Percentiles rank a stretch among this genome's conserved stretches.
Evolutionary conservation across 2,888 invertebrate genomes (phyloP).

Genomic region (Zonitis immaculata): DNA sequence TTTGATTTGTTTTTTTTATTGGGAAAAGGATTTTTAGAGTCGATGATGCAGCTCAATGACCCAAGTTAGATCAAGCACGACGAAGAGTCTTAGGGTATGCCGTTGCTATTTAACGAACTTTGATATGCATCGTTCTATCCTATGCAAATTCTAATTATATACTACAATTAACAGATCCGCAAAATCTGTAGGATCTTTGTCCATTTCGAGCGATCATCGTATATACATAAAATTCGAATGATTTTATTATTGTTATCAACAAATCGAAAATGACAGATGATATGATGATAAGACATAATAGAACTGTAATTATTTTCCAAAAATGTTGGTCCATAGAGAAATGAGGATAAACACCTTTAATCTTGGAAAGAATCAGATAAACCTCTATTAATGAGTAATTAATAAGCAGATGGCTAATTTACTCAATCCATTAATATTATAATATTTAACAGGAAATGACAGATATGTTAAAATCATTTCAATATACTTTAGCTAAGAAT

Average conservation of each 20-base stretch:
- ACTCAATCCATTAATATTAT: too few species aligned
- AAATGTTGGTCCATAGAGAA: too few species aligned
- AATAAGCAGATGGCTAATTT: too few species aligned
- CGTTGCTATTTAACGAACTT: conserved; percentile 28
- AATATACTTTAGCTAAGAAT: too few species aligned
- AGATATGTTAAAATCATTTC: neutral
- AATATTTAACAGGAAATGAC: neutral
- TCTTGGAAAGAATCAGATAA: too few species aligned
- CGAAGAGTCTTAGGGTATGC: conserved; percentile 22
- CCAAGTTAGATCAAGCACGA: conserved; percentile 32
- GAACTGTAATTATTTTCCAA: too few species aligned
- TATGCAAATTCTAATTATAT: conserved; percentile 40
- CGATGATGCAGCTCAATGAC: conserved; percentile 30
- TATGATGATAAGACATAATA: too few species aligned
- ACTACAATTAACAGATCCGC: conserved; percentile 36
- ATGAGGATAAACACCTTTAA: too few species aligned
- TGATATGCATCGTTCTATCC: conserved; percentile 37
- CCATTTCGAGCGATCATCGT: neutral
- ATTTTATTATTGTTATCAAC: too few species aligned
- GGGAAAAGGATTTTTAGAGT: conserved; percentile 9
- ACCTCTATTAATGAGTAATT: too few species aligned
- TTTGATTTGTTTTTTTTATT: conserved; percentile 12
- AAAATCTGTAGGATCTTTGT: conserved; percentile 8
- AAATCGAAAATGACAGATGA: too few species aligned
- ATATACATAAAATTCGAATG: too few species aligned